Evolutionary conservation across 2,888 invertebrate genomes (phyloP), one percentile per base, ranked within the genome.

Genomic region (Nowickia ferox): DNA sequence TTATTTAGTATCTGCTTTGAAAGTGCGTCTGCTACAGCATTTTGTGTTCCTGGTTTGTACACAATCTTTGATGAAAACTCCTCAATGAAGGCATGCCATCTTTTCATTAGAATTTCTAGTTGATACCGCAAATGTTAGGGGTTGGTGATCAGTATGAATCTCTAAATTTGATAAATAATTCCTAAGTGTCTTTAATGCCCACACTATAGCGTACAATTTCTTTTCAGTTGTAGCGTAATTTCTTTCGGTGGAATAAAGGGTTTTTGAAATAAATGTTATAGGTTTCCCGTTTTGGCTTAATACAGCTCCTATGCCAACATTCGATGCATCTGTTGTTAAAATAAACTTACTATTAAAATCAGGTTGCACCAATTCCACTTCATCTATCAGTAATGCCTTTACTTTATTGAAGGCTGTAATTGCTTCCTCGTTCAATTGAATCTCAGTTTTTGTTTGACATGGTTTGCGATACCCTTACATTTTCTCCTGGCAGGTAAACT

Each of bases 271-370:
- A 15, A 57, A 57, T 30, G 57, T 57, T 4, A 30, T 57, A 30
- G 30, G 57, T 22, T 55, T 55, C 9, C 55, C 22, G 9, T 57
- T 30, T 30, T 59, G n/a, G 38, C 59, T 59, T 15, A 59, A n/a
- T 15, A 59, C 3, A 10, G 59, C 38, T 15, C 59, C 59, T 38
- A 59, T 8, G 38, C 38, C 59, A 38, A 38, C 46, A 15, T 66
- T 66, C 4, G 48, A 66, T 9, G 66, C 66, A 48, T 66, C 48
- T 40, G 66, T 66, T 15, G 66, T 66, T 1, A 68, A 44, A 19
- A 38, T 68, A 68, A 68, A 68, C 17, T 53, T 68, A 30, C 8
- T 38, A n/a, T 59, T 38, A 59, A 59, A 38, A 9, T 59, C 38
- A 38, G 59, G 59, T 9, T 59, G 59, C n/a, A 38, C 15, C 9